Evolutionary conservation across 92 coral and sea anemone species (phyloP).

Genomic region (Epizoanthus fatuus): DNA sequence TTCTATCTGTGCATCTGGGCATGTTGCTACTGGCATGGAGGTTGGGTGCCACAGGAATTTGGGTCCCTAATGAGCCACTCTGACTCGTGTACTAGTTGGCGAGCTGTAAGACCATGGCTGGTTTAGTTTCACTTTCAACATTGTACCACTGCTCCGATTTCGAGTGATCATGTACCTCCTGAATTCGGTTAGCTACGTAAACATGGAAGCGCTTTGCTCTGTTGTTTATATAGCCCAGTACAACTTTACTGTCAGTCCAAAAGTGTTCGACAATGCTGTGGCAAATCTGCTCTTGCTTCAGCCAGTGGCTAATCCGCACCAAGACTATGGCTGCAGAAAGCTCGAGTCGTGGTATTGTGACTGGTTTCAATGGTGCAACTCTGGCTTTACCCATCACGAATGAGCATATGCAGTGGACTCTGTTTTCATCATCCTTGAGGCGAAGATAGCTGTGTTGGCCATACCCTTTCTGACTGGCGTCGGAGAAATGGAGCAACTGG

Average conservation of each 20-base stretch:
- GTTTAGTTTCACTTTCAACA: conserved; percentile 39
- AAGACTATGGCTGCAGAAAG: conserved; percentile 61
- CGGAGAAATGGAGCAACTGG: conserved; percentile 54
- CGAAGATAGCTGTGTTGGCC: conserved; percentile 59
- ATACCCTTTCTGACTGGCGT: conserved; percentile 49
- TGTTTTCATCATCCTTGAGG: conserved; percentile 24
- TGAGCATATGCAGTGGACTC: conserved; percentile 48
- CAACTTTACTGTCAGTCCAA: conserved; percentile 73
- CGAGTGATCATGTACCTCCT: conserved; percentile 58
- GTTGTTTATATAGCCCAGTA: conserved; percentile 55
- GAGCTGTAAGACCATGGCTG: conserved; percentile 61
- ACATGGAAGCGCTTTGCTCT: conserved; percentile 49
- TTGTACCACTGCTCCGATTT: conserved; percentile 61
- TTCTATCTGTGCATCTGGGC: conserved; percentile 2
- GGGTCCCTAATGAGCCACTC: conserved; percentile 57
- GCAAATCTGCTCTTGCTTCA: conserved; percentile 44
- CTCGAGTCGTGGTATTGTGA: conserved; percentile 55
- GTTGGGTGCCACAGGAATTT: conserved; percentile 44
- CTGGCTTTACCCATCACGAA: conserved; percentile 63
- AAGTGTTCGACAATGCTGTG: conserved; percentile 36
- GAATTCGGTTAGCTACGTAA: conserved; percentile 62
- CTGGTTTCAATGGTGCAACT: conserved; percentile 52
- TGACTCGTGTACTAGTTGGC: conserved; percentile 28
- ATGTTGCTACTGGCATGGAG: not conserved
- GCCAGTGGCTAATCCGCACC: conserved; percentile 48